These are phyloP conservation scores for Myotis yumanensis DNA, from an alignment of 2,113 vertebrate genomes.

Conservation along the genomic window DNA sequence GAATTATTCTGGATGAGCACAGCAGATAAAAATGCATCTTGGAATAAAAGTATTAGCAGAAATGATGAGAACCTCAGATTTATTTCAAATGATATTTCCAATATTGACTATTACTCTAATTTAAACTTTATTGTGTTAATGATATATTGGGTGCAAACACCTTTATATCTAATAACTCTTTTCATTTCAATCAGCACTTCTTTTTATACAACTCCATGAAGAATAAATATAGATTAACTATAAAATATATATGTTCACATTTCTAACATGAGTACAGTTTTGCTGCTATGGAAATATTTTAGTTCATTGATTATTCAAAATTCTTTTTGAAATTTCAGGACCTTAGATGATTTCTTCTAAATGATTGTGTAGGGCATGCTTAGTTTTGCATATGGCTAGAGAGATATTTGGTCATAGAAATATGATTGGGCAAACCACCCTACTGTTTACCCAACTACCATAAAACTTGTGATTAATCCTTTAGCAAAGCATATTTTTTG, in stretches of 20 bases:
- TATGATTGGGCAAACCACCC: not conserved
- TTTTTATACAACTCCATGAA: not conserved
- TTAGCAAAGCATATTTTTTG: not conserved
- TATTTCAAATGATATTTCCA: not conserved
- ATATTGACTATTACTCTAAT: not conserved
- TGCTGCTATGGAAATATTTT: not conserved
- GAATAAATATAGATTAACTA: not conserved
- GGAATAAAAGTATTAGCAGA: not conserved
- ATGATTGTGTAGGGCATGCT: not conserved
- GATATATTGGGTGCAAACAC: not conserved
- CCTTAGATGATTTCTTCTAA: not conserved
- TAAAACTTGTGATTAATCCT: not conserved
- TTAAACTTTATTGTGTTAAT: not conserved
- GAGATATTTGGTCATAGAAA: not conserved
- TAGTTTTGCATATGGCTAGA: not conserved
- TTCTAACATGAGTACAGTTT: not conserved
- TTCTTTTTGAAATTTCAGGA: not conserved
- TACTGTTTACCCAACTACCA: not conserved
- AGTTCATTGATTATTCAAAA: not conserved
- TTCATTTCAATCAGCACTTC: not conserved
- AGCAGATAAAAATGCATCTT: not conserved
- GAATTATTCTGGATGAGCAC: not conserved
- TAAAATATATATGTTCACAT: not conserved
- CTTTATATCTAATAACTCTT: not conserved
- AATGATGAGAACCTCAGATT: not conserved